These are phyloP conservation scores for Tetrax tetrax DNA, from an alignment of 2,113 vertebrate genomes.

Conservation along the genomic window DNA sequence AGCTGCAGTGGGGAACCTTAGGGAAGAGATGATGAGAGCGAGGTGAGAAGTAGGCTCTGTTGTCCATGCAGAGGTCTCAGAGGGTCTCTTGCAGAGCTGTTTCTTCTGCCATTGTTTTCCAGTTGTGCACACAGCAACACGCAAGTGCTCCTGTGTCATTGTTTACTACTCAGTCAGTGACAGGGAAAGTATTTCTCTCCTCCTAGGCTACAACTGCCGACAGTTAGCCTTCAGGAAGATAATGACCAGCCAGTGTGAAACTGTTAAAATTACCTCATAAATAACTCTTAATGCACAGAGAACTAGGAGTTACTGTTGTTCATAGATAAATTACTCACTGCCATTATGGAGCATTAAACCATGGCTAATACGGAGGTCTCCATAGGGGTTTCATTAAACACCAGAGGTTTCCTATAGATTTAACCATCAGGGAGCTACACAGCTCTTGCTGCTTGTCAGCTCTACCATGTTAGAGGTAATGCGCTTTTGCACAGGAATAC, in stretches of 20 bases:
- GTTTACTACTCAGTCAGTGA: background rate
- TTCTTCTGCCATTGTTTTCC: background rate
- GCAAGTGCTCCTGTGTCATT: background rate
- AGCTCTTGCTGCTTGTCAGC: constrained; percentile 18
- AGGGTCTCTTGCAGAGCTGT: background rate
- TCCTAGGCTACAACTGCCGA: constrained; percentile 24
- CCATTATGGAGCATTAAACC: constrained; percentile 73
- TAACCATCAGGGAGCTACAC: constrained; percentile 24
- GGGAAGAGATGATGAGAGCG: background rate
- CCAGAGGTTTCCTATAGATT: constrained; percentile 57
- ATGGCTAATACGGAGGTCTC: constrained; percentile 66
- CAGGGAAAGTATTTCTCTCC: constrained; percentile 5
- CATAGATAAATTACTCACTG: constrained; percentile 74
- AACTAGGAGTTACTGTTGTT: constrained; percentile 60
- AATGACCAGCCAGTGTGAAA: constrained; percentile 77
- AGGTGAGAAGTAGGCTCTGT: background rate
- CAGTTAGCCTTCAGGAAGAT: constrained; percentile 65
- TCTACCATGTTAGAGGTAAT: constrained; percentile 14
- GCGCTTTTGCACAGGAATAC: constrained; percentile 13
- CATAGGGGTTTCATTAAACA: constrained; percentile 72
- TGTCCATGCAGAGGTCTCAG: background rate
- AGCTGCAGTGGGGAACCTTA: background rate
- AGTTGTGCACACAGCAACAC: background rate
- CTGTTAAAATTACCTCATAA: constrained; percentile 78
- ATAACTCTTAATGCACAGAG: constrained; percentile 75